Evolutionary conservation across 1,140 invertebrate species (phyloP).

Genomic region (Lysiphlebus fabarum): DNA sequence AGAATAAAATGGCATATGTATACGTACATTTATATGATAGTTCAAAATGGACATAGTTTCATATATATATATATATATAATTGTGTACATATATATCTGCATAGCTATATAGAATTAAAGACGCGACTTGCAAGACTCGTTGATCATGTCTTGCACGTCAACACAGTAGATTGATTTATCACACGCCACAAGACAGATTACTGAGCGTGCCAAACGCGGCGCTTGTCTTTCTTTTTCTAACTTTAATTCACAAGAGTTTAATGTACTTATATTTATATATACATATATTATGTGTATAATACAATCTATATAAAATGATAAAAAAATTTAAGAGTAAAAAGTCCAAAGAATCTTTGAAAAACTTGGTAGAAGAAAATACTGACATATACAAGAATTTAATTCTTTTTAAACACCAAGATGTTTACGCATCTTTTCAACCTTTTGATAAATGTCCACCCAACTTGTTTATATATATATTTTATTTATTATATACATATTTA

Average conservation of each 20-base stretch:
- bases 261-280: not conserved
- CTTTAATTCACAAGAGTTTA: too few species aligned
- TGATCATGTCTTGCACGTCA: conserved; percentile 45
- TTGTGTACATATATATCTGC: too few species aligned
- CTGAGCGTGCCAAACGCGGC: conserved; percentile 29
- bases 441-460: too few species aligned
- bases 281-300: not conserved
- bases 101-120: too few species aligned
- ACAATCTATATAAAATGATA: not conserved
- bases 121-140: not conserved
- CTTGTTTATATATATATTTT: too few species aligned
- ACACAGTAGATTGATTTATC: conserved; percentile 49
- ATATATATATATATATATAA: too few species aligned
- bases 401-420: too few species aligned
- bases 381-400: not conserved
- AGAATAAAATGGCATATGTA: too few species aligned
- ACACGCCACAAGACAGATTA: conserved; percentile 47
- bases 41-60: too few species aligned
- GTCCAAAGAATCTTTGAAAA: conserved; percentile 1
- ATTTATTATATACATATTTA: too few species aligned
- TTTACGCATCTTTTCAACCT: too few species aligned
- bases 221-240: conserved; percentile 12
- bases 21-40: too few species aligned
- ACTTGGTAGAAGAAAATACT: conserved; percentile 1
- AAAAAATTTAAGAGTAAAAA: conserved; percentile 11